Evolutionary conservation across 2,888 invertebrate species (phyloP).

Genomic region (Seladonia tumulorum): DNA sequence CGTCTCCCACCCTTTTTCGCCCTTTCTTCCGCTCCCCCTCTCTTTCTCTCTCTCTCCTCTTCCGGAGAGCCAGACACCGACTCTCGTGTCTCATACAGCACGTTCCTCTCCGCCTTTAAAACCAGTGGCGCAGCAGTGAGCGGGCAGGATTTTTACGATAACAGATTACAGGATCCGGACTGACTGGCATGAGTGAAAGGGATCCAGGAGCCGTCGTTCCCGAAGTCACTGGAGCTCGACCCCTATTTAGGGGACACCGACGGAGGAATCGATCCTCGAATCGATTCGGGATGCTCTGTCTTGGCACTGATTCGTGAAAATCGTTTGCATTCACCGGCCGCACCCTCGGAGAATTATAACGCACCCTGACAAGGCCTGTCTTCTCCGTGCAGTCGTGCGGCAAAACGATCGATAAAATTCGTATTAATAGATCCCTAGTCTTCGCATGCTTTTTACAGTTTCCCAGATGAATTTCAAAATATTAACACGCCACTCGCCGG

Average conservation of each 20-base stretch:
- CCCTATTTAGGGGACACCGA: slow-evolving; percentile 39
- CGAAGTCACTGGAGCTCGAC: slow-evolving; percentile 54
- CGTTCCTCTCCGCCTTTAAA: slow-evolving; percentile 67
- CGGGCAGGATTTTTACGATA: slow-evolving; percentile 79
- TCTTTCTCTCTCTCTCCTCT: slow-evolving; percentile 34
- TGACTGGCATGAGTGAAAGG: slow-evolving; percentile 66
- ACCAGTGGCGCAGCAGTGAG: slow-evolving; percentile 71
- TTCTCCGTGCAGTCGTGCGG: not conserved
- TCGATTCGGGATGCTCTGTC: slow-evolving; percentile 29
- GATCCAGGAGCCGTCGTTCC: slow-evolving; percentile 58
- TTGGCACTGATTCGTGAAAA: slow-evolving; percentile 17
- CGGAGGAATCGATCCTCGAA: slow-evolving; percentile 51
- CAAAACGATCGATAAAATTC: not conserved
- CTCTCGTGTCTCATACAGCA: slow-evolving; percentile 58
- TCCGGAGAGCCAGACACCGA: slow-evolving; percentile 43
- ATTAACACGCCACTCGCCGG: too few species aligned
- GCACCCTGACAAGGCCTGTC: not conserved
- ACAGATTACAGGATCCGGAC: slow-evolving; percentile 78
- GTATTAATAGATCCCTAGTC: not conserved
- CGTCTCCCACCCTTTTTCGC: slow-evolving; percentile 63
- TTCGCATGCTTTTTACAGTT: not conserved
- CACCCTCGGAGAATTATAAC: not conserved
- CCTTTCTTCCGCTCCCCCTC: slow-evolving; percentile 18
- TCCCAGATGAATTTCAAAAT: not conserved
- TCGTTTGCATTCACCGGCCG: not conserved